These are phyloP conservation scores for Pyralis farinalis DNA, from an alignment of 2,888 invertebrate species.

Conservation along the genomic window DNA sequence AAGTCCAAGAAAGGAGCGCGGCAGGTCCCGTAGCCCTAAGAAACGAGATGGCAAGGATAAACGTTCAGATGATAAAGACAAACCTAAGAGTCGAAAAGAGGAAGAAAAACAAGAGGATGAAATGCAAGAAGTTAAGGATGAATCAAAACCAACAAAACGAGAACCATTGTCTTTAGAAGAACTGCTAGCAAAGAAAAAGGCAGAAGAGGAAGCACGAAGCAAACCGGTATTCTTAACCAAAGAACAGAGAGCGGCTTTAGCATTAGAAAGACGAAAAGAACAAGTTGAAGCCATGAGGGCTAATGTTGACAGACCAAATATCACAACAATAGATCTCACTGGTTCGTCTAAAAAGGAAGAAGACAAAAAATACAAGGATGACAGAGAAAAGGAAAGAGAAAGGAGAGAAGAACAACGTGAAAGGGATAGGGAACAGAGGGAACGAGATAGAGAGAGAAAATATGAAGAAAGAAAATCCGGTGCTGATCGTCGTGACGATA, in stretches of 20 bases:
- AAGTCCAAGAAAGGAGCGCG: slow-evolving; percentile 53
- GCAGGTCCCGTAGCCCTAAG: slow-evolving; percentile 59
- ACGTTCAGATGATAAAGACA: slow-evolving; percentile 66
- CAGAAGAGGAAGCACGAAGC: slow-evolving; percentile 95
- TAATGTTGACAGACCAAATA: slow-evolving; percentile 74
- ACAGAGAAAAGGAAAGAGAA: slow-evolving; percentile 64
- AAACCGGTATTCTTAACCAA: slow-evolving; percentile 99
- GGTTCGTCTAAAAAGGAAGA: slow-evolving; percentile 75
- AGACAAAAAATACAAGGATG: slow-evolving; percentile 60
- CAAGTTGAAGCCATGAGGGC: slow-evolving; percentile 92
- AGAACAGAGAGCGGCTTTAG: slow-evolving; percentile 95
- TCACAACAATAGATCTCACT: slow-evolving; percentile 68
- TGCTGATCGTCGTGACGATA: slow-evolving; percentile 70
- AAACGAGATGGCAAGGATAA: slow-evolving; percentile 62
- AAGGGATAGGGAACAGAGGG: slow-evolving; percentile 83
- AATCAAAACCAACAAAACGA: slow-evolving; percentile 57
- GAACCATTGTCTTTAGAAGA: slow-evolving; percentile 98
- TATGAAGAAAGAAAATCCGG: slow-evolving; percentile 77
- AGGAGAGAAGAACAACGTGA: slow-evolving; percentile 46
- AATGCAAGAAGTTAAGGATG: slow-evolving; percentile 53
- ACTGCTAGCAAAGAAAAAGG: slow-evolving; percentile 96
- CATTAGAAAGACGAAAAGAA: slow-evolving; percentile 93
- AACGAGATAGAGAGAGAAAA: slow-evolving; percentile 64
- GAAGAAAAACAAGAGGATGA: slow-evolving; percentile 55
- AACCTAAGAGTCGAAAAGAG: slow-evolving; percentile 55